A percentile compares a stretch with the other conserved stretches of the same genome.
Conservation (phyloP, 1,140 invertebrate species). For the Nilaparvata lugens region DNA sequence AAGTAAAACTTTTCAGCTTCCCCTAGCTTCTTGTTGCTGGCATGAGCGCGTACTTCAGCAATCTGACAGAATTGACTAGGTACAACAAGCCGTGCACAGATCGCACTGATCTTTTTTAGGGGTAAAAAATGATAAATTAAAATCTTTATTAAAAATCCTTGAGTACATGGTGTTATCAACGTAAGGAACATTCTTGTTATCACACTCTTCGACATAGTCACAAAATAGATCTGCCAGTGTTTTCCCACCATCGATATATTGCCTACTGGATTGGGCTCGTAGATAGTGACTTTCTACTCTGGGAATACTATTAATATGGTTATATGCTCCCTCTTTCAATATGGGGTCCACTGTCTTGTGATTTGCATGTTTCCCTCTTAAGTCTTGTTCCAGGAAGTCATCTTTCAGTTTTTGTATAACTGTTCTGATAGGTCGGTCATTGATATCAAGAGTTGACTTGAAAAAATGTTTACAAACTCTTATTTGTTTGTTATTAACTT, state of each 20-base stretch:
- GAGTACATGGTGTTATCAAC: slow-evolving; percentile 28
- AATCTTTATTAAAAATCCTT: slow-evolving; percentile 30
- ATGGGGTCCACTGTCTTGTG: slow-evolving; percentile 26
- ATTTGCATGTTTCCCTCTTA: slow-evolving; percentile 13
- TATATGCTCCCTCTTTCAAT: slow-evolving; percentile 27
- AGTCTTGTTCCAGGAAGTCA: neutral
- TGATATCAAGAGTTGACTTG: neutral
- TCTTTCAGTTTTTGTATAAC: neutral
- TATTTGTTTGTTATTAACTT: neutral
- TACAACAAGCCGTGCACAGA: too few species aligned
- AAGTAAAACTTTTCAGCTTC: too few species aligned
- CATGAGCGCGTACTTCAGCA: too few species aligned
- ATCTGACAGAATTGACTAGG: too few species aligned
- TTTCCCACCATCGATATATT: slow-evolving; percentile 32
- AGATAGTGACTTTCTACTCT: slow-evolving; percentile 31
- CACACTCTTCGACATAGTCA: slow-evolving; percentile 26
- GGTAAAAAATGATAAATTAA: slow-evolving; percentile 29
- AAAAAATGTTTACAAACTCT: neutral
- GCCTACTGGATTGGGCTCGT: slow-evolving; percentile 26
- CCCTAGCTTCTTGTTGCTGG: too few species aligned
- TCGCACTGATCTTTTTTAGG: too few species aligned
- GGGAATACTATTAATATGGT: slow-evolving; percentile 32
- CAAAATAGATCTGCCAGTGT: slow-evolving; percentile 30
- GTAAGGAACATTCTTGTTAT: neutral
- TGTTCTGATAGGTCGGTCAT: neutral